phyloP scores from a whole-genome alignment of 1,140 invertebrate species.

The Psix sp. region DNA sequence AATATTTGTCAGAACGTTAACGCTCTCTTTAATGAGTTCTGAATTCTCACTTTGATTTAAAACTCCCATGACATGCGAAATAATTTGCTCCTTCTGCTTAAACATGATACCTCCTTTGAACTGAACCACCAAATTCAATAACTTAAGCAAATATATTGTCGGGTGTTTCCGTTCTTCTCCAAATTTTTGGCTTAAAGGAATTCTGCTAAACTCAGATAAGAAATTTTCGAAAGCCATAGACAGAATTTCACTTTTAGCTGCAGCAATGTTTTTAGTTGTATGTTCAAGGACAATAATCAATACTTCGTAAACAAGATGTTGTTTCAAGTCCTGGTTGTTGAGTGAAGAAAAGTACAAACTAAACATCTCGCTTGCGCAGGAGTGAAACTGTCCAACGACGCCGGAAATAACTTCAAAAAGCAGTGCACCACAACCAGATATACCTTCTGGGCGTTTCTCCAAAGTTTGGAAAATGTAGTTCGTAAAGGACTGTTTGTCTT shows the following conservation, averaged over 20 bases:
- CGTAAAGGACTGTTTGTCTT: constrained; percentile 86
- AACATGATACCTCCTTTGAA: constrained; percentile 82
- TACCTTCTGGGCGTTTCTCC: constrained; percentile 80
- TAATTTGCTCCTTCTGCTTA: constrained; percentile 77
- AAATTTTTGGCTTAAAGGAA: constrained; percentile 16
- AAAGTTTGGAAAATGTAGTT: constrained; percentile 83
- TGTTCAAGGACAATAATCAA: constrained; percentile 80
- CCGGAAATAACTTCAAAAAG: constrained; percentile 92
- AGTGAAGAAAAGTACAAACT: constrained; percentile 80
- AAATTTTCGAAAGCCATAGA: constrained; percentile 76
- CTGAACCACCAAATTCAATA: constrained; percentile 80
- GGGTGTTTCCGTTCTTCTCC: constrained; percentile 45
- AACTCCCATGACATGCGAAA: constrained; percentile 77
- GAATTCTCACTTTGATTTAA: constrained; percentile 71
- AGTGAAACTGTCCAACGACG: constrained; percentile 88
- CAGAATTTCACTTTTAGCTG: constrained; percentile 80
- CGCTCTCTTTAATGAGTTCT: constrained; percentile 74
- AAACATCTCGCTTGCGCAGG: constrained; percentile 82
- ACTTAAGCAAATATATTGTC: constrained; percentile 76
- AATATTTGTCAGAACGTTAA: constrained; percentile 79
- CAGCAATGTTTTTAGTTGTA: constrained; percentile 78
- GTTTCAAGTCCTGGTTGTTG: constrained; percentile 76
- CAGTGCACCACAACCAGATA: constrained; percentile 86
- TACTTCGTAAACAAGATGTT: constrained; percentile 80
- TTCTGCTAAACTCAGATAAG: constrained; percentile 59